Conservation (phyloP, 2,113 vertebrate species). For the Eulacestoma nigropectus region DNA sequence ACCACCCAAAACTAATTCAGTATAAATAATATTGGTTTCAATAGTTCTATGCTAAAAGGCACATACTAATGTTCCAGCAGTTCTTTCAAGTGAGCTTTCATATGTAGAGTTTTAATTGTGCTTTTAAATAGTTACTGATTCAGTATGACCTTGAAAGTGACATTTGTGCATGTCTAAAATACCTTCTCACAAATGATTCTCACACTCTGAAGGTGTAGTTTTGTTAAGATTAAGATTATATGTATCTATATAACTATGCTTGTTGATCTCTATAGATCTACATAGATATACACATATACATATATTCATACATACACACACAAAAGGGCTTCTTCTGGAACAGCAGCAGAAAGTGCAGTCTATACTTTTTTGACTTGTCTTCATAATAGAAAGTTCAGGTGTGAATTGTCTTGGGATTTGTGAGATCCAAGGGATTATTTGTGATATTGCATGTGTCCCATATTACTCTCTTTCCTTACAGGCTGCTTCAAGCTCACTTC, state of each 20-base stretch:
- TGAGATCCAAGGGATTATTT: slow-evolving; percentile 46
- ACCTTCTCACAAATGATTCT: slow-evolving; percentile 54
- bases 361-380: slow-evolving; percentile 17
- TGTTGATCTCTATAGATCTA: slow-evolving; percentile 46
- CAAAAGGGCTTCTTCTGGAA: slow-evolving; percentile 35
- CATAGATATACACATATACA: slow-evolving; percentile 59
- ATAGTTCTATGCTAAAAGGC: slow-evolving; percentile 73
- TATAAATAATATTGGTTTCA: slow-evolving; percentile 67
- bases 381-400: background rate
- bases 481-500: slow-evolving; percentile 87
- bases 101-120: slow-evolving; percentile 71
- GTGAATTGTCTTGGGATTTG: background rate
- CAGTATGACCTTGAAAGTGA: slow-evolving; percentile 69
- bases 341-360: slow-evolving; percentile 56
- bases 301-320: slow-evolving; percentile 45
- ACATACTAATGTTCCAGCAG: slow-evolving; percentile 74
- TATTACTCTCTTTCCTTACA: slow-evolving; percentile 70
- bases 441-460: slow-evolving; percentile 41
- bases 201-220: slow-evolving; percentile 33
- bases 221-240: slow-evolving; percentile 21
- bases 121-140: slow-evolving; percentile 72
- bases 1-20: slow-evolving; percentile 42
- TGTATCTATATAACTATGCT: slow-evolving; percentile 55
- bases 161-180: slow-evolving; percentile 65
- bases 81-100: slow-evolving; percentile 70